These are phyloP conservation scores for Donacobius atricapilla DNA, from an alignment of 2,113 vertebrate genomes.

Conservation along the genomic window DNA sequence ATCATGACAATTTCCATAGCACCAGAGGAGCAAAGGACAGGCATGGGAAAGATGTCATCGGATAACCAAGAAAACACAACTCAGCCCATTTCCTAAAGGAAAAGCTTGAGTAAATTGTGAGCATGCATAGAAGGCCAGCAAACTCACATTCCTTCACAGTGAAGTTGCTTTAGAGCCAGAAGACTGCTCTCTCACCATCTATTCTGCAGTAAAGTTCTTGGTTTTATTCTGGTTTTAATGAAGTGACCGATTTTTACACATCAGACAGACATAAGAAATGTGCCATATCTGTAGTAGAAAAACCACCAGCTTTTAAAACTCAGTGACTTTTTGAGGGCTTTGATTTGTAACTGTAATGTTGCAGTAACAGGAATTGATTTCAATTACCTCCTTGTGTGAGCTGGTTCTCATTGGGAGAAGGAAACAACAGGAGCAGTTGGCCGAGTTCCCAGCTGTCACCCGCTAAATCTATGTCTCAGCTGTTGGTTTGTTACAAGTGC, in stretches of 20 bases:
- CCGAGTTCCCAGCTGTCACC: neutral
- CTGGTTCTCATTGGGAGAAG: slow-evolving; percentile 1
- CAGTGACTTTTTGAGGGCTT: neutral
- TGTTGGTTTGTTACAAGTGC: neutral
- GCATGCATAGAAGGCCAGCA: neutral
- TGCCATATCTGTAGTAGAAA: neutral
- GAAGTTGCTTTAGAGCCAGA: neutral
- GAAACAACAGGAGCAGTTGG: slow-evolving; percentile 19
- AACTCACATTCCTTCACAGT: neutral
- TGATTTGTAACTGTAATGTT: neutral
- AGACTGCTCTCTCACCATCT: neutral
- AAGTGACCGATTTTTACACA: neutral
- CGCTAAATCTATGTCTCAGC: slow-evolving; percentile 17
- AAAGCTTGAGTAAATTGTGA: neutral
- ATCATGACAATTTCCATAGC: neutral
- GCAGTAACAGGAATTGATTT: slow-evolving; percentile 31
- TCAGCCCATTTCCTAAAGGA: neutral
- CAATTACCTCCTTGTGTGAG: neutral
- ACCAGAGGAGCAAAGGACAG: neutral
- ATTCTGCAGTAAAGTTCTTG: neutral
- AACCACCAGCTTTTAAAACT: neutral
- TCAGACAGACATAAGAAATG: neutral
- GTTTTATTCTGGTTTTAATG: neutral
- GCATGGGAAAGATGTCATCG: neutral
- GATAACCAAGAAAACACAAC: neutral